Evolutionary conservation across 2,888 invertebrate species (phyloP).

Genomic region (Linyphia triangularis): DNA sequence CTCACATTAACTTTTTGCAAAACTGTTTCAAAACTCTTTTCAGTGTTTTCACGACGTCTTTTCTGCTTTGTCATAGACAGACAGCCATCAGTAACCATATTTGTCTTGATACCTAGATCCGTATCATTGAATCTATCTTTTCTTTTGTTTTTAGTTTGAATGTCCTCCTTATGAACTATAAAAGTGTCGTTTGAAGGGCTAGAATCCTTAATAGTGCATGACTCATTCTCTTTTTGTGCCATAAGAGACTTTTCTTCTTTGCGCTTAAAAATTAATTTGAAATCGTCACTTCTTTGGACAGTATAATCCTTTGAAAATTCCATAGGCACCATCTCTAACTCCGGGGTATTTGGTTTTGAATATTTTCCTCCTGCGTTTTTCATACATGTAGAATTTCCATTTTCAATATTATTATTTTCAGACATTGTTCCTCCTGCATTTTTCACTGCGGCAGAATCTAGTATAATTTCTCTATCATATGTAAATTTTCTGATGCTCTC

Average conservation of each 20-base stretch:
- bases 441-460: no score
- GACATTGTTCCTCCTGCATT: no score
- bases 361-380: no score
- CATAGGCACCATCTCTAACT: background rate
- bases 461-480: no score
- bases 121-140: background rate
- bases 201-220: background rate
- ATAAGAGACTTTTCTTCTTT: background rate
- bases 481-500: no score
- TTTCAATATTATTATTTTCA: no score
- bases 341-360: background rate
- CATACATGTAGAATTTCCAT: no score
- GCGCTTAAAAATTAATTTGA: background rate
- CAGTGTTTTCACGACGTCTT: background rate
- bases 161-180: no score
- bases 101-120: background rate
- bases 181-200: no score
- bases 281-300: background rate
- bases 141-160: background rate
- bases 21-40: background rate
- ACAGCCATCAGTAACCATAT: no score
- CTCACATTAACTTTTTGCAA: background rate
- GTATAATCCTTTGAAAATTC: background rate
- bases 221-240: background rate
- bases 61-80: background rate